Evolutionary conservation across 2,113 vertebrate species (phyloP).

Genomic region (Trichomycterus rosablanca): DNA sequence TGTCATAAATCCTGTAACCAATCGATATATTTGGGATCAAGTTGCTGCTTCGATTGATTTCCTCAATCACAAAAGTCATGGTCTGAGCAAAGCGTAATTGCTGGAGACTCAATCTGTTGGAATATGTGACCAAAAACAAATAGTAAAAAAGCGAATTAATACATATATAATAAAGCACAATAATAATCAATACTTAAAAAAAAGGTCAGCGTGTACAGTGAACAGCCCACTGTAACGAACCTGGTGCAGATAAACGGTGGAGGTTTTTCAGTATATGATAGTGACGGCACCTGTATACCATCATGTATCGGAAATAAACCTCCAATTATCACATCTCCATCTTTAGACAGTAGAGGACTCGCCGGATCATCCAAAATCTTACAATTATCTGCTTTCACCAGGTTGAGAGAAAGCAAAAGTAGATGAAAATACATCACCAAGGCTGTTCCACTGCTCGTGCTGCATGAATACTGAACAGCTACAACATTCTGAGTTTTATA

Average conservation of each 20-base stretch:
- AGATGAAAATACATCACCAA: constrained; percentile 14
- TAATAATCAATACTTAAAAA: background rate
- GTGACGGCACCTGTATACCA: constrained; percentile 49
- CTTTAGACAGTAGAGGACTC: constrained; percentile 57
- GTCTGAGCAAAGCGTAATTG: constrained; percentile 67
- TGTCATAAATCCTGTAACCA: constrained; percentile 70
- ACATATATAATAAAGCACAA: too few species aligned
- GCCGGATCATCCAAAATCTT: constrained; percentile 55
- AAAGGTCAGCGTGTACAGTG: too few species aligned
- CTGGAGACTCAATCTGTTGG: constrained; percentile 61
- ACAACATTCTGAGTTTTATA: constrained; percentile 16
- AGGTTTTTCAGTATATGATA: constrained; percentile 57
- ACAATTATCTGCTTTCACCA: constrained; percentile 45
- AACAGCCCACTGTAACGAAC: constrained; percentile 45
- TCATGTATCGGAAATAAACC: constrained; percentile 68
- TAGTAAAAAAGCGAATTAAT: background rate
- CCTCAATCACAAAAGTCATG: constrained; percentile 69
- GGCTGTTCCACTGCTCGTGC: background rate
- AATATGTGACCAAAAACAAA: background rate
- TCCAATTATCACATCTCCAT: constrained; percentile 63
- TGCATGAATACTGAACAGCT: background rate
- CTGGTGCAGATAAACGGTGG: constrained; percentile 55
- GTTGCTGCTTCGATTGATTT: constrained; percentile 62
- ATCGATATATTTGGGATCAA: constrained; percentile 63
- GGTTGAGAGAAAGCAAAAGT: background rate